phyloP scores from a whole-genome alignment of 53 echinoderm and acorn worm species.

The Echinometra lucunter region DNA sequence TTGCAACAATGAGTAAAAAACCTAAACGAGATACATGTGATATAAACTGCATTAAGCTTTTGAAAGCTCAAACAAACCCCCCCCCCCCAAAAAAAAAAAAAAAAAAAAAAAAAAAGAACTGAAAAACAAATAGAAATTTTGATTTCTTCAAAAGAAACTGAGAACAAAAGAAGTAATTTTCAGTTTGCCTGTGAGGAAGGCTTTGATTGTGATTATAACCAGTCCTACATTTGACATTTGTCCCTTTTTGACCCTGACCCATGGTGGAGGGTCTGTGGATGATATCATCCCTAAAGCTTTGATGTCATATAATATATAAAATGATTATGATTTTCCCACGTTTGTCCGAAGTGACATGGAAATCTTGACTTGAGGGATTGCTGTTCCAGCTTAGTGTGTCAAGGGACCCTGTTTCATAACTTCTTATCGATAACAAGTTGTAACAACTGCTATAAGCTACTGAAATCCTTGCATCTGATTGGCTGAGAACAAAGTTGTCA shows the following conservation, averaged over 20 bases:
- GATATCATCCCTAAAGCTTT: constrained; percentile 15
- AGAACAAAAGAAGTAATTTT: not conserved
- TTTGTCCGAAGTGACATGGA: not conserved
- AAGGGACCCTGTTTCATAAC: not conserved
- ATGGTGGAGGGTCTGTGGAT: not conserved
- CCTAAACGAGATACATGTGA: no score
- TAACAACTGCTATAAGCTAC: no score
- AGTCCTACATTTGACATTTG: not conserved
- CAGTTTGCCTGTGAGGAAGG: not conserved
- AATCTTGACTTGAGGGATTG: not conserved
- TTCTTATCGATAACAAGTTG: no score
- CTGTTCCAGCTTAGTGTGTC: not conserved
- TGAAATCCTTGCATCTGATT: no score
- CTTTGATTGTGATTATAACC: constrained; percentile 14
- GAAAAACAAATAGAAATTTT: not conserved
- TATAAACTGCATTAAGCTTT: no score
- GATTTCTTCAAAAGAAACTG: not conserved
- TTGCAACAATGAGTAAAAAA: no score
- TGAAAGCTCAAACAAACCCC: no score
- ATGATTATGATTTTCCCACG: constrained; percentile 40
- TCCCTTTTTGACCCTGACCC: constrained; percentile 28
- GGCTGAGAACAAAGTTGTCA: no score
- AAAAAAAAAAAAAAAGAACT: no score
- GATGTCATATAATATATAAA: not conserved
- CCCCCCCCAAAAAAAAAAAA: no score